A percentile compares a stretch with the other conserved stretches of the same genome.
Conservation (phyloP, 92 coral and sea anemone species). For the Porites rus region DNA sequence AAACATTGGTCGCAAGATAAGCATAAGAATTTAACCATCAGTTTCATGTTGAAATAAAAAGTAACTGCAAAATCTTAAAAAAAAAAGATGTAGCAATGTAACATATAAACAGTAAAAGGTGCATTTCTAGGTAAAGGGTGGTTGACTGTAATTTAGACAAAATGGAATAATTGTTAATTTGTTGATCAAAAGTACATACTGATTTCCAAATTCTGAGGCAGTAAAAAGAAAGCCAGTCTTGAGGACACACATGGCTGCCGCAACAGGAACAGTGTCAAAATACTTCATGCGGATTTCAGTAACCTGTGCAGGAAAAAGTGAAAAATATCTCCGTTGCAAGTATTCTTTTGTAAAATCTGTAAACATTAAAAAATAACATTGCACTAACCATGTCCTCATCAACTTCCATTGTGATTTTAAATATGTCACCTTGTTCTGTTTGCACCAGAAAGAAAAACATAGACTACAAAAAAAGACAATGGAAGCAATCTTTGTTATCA, state of each 20-base stretch:
- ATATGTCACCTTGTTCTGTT: slow-evolving; percentile 99
- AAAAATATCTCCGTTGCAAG: too few relatives aligned
- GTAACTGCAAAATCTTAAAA: too few relatives aligned
- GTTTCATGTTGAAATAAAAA: too few relatives aligned
- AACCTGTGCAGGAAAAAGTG: slow-evolving; percentile 53
- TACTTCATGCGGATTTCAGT: slow-evolving; percentile 98
- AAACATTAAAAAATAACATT: not conserved
- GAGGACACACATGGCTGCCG: slow-evolving; percentile 92
- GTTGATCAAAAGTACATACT: slow-evolving; percentile 66
- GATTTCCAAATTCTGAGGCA: slow-evolving; percentile 99
- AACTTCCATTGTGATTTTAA: slow-evolving; percentile 94
- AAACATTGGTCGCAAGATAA: not conserved
- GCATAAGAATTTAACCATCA: not conserved
- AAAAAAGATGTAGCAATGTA: too few relatives aligned
- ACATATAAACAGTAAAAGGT: too few relatives aligned
- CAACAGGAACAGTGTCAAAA: slow-evolving; percentile 96
- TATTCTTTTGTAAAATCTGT: too few relatives aligned
- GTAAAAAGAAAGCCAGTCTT: slow-evolving; percentile 97
- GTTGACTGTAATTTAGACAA: too few relatives aligned
- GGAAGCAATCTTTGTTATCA: too few relatives aligned
- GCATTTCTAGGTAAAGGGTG: too few relatives aligned
- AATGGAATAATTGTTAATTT: not conserved
- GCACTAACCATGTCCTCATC: slow-evolving; percentile 94
- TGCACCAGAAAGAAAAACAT: slow-evolving; percentile 99
- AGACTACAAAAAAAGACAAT: slow-evolving; percentile 68